phyloP scores from a whole-genome alignment of 2,113 vertebrate genomes.

The Laterallus jamaicensis region DNA sequence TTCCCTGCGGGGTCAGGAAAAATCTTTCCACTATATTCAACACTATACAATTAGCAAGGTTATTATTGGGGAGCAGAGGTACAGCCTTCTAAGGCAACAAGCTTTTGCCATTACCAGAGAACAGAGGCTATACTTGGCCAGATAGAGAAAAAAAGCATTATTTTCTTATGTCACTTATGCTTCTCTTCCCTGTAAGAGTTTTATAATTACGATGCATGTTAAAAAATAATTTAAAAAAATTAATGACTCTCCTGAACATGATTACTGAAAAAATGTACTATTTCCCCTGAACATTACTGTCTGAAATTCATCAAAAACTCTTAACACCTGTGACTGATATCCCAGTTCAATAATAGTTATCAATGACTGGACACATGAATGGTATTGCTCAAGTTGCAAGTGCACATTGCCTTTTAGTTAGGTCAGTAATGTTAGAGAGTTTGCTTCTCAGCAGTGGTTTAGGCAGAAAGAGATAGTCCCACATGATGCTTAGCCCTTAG shows the following conservation, averaged over 20 bases:
- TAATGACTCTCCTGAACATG: not conserved
- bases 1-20: slow-evolving; percentile 36
- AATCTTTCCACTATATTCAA: not conserved
- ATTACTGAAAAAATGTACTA: not conserved
- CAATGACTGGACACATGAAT: not conserved
- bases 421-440: not conserved
- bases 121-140: not conserved
- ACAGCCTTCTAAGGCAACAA: slow-evolving; percentile 35
- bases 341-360: not conserved
- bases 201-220: not conserved
- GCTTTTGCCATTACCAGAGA: not conserved
- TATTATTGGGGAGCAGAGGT: slow-evolving; percentile 37
- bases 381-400: not conserved
- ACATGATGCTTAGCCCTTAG: not conserved
- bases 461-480: not conserved
- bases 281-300: not conserved
- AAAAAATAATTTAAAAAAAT: not conserved
- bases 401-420: not conserved
- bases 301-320: not conserved
- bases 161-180: not conserved
- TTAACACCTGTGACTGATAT: not conserved
- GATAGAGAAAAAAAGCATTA: not conserved
- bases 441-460: not conserved
- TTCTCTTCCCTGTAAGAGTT: not conserved
- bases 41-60: slow-evolving; percentile 20